Conservation (phyloP, 2,113 vertebrate species). For the Ondatra zibethicus region DNA sequence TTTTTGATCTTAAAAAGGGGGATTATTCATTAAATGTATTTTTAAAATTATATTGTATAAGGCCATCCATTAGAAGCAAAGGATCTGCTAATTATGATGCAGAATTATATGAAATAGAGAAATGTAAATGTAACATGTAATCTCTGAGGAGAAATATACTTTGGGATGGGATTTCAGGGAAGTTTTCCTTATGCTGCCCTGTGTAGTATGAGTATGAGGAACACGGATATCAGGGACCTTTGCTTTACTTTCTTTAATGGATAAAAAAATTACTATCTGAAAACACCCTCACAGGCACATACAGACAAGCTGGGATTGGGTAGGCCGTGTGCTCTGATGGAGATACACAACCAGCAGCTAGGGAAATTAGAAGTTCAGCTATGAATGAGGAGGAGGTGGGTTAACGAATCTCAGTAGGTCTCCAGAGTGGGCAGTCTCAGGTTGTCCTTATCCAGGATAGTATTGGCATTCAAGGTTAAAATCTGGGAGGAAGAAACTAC, state of each 20-base stretch:
- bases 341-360: fast-evolving
- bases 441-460: not conserved
- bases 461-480: not conserved
- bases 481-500: not conserved
- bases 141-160: not conserved
- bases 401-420: not conserved
- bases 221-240: not conserved
- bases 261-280: not conserved
- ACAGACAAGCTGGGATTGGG: not conserved
- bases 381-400: not conserved
- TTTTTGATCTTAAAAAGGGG: slow-evolving; percentile 8
- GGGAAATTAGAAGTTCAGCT: not conserved
- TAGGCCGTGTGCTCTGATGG: not conserved
- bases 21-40: not conserved
- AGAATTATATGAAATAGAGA: slow-evolving; percentile 1
- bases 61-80: not conserved
- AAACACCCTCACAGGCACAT: not conserved
- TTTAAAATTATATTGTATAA: not conserved
- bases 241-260: not conserved
- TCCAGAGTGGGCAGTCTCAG: fast-evolving
- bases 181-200: not conserved
- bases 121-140: not conserved
- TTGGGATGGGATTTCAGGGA: not conserved
- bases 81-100: not conserved
- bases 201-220: not conserved